Conservation (phyloP, 1,140 invertebrate genomes). For the Protaetia brevitarsis region DNA sequence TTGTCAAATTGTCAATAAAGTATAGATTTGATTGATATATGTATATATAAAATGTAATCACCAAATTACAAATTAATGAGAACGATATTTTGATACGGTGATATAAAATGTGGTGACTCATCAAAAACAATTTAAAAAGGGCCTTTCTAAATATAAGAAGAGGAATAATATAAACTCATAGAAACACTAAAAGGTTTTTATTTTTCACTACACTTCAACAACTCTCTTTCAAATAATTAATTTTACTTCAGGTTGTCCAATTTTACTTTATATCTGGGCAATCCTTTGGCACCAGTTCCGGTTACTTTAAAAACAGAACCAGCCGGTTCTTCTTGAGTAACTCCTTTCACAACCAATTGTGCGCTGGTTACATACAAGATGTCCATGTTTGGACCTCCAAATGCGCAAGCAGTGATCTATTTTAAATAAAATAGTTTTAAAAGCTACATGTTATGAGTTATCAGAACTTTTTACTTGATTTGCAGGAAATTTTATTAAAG, state of each 20-base stretch:
- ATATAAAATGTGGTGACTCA: too few species aligned
- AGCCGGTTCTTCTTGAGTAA: conserved; percentile 54
- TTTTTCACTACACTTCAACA: background rate
- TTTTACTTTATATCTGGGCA: conserved; percentile 22
- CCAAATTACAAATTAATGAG: too few species aligned
- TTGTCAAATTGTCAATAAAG: too few species aligned
- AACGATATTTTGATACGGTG: too few species aligned
- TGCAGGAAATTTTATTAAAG: conserved; percentile 20
- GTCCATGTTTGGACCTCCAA: conserved; percentile 71
- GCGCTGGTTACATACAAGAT: conserved; percentile 74
- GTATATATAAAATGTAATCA: too few species aligned
- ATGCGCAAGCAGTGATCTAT: conserved; percentile 68
- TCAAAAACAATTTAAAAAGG: too few species aligned
- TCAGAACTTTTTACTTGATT: conserved; percentile 23
- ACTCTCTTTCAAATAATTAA: background rate
- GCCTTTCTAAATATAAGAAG: too few species aligned
- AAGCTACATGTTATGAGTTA: conserved; percentile 11
- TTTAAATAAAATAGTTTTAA: background rate
- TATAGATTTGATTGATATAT: too few species aligned
- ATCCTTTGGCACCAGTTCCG: conserved; percentile 60
- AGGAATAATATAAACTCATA: background rate
- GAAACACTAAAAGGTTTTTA: background rate
- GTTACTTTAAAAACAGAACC: conserved; percentile 70
- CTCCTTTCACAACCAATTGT: conserved; percentile 50
- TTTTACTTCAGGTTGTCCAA: conserved; percentile 26